phyloP scores from a whole-genome alignment of 2,888 invertebrate genomes.

The Theretra japonica region DNA sequence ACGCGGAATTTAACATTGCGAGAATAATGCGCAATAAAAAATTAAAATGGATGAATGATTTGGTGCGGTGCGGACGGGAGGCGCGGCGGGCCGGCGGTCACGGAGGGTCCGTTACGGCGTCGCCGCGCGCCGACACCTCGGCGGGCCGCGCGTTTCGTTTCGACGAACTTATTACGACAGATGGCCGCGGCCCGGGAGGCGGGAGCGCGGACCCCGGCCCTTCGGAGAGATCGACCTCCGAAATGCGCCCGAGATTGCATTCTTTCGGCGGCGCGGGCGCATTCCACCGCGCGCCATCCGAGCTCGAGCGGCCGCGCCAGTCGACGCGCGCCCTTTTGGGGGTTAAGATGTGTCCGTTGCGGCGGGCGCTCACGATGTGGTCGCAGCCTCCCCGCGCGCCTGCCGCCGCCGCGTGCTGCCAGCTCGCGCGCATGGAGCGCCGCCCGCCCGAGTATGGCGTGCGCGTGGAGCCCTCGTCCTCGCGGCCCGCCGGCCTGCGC shows the following conservation, averaged over 20 bases:
- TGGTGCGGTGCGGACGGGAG: conserved; percentile 68
- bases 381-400: conserved; percentile 79
- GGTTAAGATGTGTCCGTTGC: conserved; percentile 84
- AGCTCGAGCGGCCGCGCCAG: conserved; percentile 80
- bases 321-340: conserved; percentile 84
- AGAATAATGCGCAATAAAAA: conserved; percentile 40
- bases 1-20: conserved; percentile 26
- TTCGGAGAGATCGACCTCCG: conserved; percentile 84
- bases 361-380: conserved; percentile 83
- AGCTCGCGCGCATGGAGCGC: conserved; percentile 76
- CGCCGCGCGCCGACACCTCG: conserved; percentile 67
- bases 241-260: conserved; percentile 85
- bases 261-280: conserved; percentile 85
- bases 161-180: conserved; percentile 85
- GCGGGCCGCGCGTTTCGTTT: conserved; percentile 77
- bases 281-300: conserved; percentile 83
- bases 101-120: conserved; percentile 70
- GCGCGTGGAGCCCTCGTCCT: conserved; percentile 71
- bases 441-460: conserved; percentile 75
- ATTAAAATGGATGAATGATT: conserved; percentile 61
- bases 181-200: conserved; percentile 78
- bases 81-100: conserved; percentile 55
- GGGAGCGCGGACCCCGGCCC: conserved; percentile 78
- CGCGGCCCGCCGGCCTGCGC: conserved; percentile 67
- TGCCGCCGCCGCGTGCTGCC: conserved; percentile 65